Conservation (phyloP, 2,113 vertebrate species). For the Nibea albiflora region DNA sequence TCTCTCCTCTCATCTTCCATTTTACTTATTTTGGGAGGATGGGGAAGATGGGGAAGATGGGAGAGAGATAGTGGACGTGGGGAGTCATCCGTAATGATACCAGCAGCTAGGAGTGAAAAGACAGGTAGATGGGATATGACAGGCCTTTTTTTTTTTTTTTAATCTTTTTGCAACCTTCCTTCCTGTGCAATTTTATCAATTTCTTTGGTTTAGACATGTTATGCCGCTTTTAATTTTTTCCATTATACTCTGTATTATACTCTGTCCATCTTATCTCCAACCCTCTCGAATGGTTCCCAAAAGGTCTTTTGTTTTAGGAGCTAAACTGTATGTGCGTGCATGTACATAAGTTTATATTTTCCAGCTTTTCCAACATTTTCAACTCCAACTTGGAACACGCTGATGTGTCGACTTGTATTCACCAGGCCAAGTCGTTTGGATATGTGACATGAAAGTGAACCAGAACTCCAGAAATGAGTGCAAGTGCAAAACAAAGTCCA, state of each 20-base stretch:
- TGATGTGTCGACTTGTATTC: neutral
- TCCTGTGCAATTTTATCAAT: constrained; percentile 5
- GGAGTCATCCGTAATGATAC: constrained; percentile 22
- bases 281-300: neutral
- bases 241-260: neutral
- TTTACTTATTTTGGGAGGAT: constrained; percentile 19
- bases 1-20: constrained; percentile 45
- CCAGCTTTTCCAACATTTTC: neutral
- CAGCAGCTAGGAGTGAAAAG: constrained; percentile 16
- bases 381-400: neutral
- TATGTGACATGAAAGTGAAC: neutral
- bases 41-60: neutral
- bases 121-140: constrained; percentile 9
- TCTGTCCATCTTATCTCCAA: neutral
- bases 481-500: neutral
- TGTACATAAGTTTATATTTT: neutral
- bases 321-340: neutral
- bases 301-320: neutral
- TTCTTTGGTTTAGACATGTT: neutral
- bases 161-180: neutral
- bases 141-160: neutral
- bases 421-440: neutral
- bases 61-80: constrained; percentile 30
- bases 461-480: neutral
- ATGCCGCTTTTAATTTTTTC: neutral